Evolutionary conservation across 2,797 vertebrate genomes (phyloP).

Genomic region (Falco berigora): DNA sequence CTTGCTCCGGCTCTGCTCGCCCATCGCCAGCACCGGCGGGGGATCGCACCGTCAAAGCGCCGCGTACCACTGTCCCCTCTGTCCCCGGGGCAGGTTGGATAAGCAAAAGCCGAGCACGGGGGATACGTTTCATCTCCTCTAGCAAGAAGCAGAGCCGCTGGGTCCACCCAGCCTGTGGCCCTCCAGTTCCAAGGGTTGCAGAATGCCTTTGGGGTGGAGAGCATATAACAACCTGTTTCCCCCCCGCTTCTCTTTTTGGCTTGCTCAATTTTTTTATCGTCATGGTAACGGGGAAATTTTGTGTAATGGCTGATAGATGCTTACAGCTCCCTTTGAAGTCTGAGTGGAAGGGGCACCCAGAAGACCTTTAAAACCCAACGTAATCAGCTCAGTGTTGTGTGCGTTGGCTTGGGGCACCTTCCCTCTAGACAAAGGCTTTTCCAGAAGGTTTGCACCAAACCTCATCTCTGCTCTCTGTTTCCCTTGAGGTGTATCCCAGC

Average conservation of each 20-base stretch:
- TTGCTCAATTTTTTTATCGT: neutral
- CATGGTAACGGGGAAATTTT: neutral
- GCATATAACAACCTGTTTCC: neutral
- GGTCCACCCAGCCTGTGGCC: neutral
- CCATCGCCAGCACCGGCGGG: accelerated
- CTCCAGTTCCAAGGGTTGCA: accelerated
- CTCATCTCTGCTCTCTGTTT: neutral
- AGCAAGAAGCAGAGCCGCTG: neutral
- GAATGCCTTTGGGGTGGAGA: neutral
- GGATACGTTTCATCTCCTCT: neutral
- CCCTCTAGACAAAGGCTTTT: neutral
- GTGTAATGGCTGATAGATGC: neutral
- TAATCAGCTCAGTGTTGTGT: accelerated
- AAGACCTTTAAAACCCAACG: neutral
- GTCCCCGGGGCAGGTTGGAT: neutral
- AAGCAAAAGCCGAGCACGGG: accelerated
- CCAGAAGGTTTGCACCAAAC: neutral
- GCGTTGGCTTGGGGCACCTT: neutral
- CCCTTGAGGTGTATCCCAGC: neutral
- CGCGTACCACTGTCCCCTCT: accelerated
- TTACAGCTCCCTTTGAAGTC: neutral
- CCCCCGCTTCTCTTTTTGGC: neutral
- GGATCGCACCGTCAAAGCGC: neutral
- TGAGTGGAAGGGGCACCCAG: neutral
- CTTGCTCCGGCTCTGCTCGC: neutral